A percentile compares a stretch with the other conserved stretches of the same genome.
phyloP scores from a whole-genome alignment of 1,140 invertebrate species.

The Trissolcus basalis region DNA sequence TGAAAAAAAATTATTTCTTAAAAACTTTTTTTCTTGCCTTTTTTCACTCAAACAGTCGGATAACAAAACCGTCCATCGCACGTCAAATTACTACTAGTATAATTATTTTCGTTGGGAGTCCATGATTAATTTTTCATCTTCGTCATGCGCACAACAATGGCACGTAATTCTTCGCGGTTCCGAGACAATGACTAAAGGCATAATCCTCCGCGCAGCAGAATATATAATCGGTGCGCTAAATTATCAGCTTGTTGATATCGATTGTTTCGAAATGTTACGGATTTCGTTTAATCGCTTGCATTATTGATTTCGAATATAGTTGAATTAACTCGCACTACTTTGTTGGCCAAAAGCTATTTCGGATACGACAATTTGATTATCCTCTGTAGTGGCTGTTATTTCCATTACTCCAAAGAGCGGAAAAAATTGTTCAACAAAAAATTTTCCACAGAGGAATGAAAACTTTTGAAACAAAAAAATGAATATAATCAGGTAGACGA shows the following conservation, averaged over 20 bases:
- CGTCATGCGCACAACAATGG: no score
- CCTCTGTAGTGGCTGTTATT: slow-evolving; percentile 1
- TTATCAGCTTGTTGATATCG: slow-evolving; percentile 27
- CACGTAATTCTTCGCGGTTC: neutral
- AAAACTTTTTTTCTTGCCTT: no score
- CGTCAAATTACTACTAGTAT: no score
- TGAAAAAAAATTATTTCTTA: no score
- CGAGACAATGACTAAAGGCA: slow-evolving; percentile 17
- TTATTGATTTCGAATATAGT: slow-evolving; percentile 44
- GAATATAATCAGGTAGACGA: no score
- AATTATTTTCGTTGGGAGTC: slow-evolving; percentile 1
- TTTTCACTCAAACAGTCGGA: no score
- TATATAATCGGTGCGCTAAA: slow-evolving; percentile 14
- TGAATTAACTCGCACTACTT: slow-evolving; percentile 33
- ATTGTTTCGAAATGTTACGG: slow-evolving; percentile 22
- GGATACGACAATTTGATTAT: slow-evolving; percentile 17
- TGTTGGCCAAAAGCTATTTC: slow-evolving; percentile 21
- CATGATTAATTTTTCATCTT: neutral
- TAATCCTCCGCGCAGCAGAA: no score
- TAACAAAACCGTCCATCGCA: no score
- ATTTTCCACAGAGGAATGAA: no score
- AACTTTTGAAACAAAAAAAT: no score
- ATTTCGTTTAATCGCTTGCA: slow-evolving; percentile 31
- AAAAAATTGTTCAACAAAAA: neutral
- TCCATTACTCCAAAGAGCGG: slow-evolving; percentile 1